Percentiles rank a stretch among this genome's conserved stretches.
phyloP scores from a whole-genome alignment of 2,888 invertebrate genomes.

The Ramazzottius varieornatus region DNA sequence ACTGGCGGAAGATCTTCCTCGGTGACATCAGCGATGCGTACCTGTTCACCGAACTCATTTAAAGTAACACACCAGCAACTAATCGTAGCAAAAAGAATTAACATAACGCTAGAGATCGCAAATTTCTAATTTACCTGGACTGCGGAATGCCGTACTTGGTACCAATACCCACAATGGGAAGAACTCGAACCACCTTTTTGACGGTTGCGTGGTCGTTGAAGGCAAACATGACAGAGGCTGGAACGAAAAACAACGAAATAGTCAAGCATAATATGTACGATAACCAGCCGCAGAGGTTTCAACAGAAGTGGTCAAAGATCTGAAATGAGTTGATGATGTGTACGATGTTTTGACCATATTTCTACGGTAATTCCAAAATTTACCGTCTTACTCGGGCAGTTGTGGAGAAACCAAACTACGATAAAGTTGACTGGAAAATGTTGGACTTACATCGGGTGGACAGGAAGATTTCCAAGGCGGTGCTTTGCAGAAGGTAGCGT shows the following conservation, averaged over 20 bases:
- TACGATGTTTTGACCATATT: too few species aligned
- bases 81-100: not conserved
- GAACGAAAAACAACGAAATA: constrained; percentile 20
- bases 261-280: not conserved
- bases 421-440: too few species aligned
- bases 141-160: constrained; percentile 98
- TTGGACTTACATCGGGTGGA: constrained; percentile 71
- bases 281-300: not conserved
- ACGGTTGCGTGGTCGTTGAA: constrained; percentile 89
- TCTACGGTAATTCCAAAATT: too few species aligned
- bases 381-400: too few species aligned
- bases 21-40: constrained; percentile 96
- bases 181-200: constrained; percentile 85
- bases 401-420: too few species aligned
- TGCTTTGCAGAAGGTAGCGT: constrained; percentile 75
- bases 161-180: constrained; percentile 89
- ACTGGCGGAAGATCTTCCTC: constrained; percentile 87
- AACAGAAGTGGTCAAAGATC: too few species aligned
- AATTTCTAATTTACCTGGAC: constrained; percentile 44
- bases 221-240: constrained; percentile 94
- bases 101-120: constrained; percentile 7
- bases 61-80: constrained; percentile 9
- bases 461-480: constrained; percentile 86
- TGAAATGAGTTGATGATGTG: too few species aligned
- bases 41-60: constrained; percentile 28